Base-by-base conservation (phyloP, 2,113 vertebrate species). In the Microcebus lehilahytsara region DNA sequence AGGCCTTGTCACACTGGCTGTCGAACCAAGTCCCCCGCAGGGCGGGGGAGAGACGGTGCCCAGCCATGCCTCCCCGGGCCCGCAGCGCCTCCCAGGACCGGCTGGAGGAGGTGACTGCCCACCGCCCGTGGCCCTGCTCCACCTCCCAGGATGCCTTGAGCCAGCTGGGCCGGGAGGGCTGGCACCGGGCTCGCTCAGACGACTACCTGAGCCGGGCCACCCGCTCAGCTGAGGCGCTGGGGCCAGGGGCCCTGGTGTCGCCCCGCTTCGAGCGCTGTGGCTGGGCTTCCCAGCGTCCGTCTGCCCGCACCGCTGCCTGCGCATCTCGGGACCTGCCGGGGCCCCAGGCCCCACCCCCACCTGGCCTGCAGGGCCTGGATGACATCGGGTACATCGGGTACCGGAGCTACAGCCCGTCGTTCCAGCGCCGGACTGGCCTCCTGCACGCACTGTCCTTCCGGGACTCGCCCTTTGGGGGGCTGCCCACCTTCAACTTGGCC, bases 391-490 rank as follows among this genome's bases (percentile, higher is more conserved):
- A 99, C 95, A 98, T 99, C 0, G 99, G 99, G 22, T 99, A 99
- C 98, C 99, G 99, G 72, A 99, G 99, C 98, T 99, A 99, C 97
- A 99, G 99, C 98, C 99, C 99, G 0, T 99, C 99, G 13, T 99
- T 99, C 97, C 99, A 99, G 98, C 99, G 99, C 75, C 99, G 99
- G 97, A 99, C 99, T 0, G 99, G 99, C 51, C 99, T 99, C 85
- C 98, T 99, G 92, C 99, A 99, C 2, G 99, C 99, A 8, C 99
- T 99, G 77, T 99, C 99, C 71, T 99, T 99, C 98, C 99, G 99
- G 56, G 99, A 99, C 98, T 99, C 99, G 0, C 98, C 99, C 1
- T 99, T 99, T 16, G 99, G 99, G 5, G 99, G 99, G 4, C 99
- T 99, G 9, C 99, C 97, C 96, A 99, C 97, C 96, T 99, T 99